These are phyloP conservation scores for Agonopterix heracliana DNA, from an alignment of 2,888 invertebrate species.

Conservation along the genomic window DNA sequence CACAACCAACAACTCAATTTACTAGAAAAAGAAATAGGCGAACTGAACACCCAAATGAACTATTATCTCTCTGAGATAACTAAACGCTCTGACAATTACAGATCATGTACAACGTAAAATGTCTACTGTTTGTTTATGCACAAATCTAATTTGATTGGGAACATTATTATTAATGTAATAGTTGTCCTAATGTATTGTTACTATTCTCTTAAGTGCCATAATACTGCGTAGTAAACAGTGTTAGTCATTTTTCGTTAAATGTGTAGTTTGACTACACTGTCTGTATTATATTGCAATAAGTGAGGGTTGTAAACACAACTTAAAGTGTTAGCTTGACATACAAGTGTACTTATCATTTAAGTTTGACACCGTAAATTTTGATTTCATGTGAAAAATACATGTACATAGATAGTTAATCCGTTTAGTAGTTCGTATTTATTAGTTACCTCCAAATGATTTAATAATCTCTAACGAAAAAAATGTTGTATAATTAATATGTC, in stretches of 20 bases:
- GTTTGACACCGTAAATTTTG: too few relatives aligned
- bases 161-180: not conserved
- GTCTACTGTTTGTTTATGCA: constrained; percentile 1
- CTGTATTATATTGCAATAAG: constrained; percentile 34
- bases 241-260: constrained; percentile 31
- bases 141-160: not conserved
- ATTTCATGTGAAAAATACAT: too few relatives aligned
- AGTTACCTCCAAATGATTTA: too few relatives aligned
- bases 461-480: too few relatives aligned
- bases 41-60: constrained; percentile 79
- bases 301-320: constrained; percentile 21
- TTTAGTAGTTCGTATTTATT: too few relatives aligned
- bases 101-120: constrained; percentile 73
- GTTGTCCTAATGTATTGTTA: constrained; percentile 12
- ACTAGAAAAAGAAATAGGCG: constrained; percentile 78
- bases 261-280: constrained; percentile 52
- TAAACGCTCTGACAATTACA: constrained; percentile 76
- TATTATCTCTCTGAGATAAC: constrained; percentile 79
- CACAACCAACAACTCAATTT: constrained; percentile 78
- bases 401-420: too few relatives aligned
- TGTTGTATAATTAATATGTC: too few relatives aligned
- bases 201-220: constrained; percentile 45
- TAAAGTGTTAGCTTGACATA: not conserved
- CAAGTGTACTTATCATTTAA: too few relatives aligned
- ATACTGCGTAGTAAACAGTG: constrained; percentile 26